A percentile compares a stretch with the other conserved stretches of the same genome.
phyloP scores from a whole-genome alignment of 1,140 invertebrate species.

The Pantala flavescens region DNA sequence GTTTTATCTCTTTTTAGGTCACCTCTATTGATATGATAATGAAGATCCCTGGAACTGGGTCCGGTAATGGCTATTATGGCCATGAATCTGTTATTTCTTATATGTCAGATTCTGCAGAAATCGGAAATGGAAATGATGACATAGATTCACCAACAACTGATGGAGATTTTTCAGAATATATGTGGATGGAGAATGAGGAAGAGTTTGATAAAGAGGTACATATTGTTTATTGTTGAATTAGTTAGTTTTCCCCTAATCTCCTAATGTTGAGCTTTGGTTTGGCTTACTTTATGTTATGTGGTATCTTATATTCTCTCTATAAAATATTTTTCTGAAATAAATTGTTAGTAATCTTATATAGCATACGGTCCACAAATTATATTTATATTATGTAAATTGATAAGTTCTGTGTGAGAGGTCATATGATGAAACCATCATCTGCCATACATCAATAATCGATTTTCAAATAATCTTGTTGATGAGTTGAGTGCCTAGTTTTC shows the following conservation, averaged over 20 bases:
- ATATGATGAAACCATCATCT: too few species aligned
- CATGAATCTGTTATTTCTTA: slow-evolving; percentile 40
- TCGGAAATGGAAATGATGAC: slow-evolving; percentile 36
- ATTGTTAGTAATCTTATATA: too few species aligned
- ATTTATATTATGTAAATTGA: too few species aligned
- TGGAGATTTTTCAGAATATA: slow-evolving; percentile 73
- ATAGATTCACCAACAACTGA: slow-evolving; percentile 43
- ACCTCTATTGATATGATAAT: slow-evolving; percentile 38
- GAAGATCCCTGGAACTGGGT: slow-evolving; percentile 42
- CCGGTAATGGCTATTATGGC: slow-evolving; percentile 41
- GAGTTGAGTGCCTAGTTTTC: too few species aligned
- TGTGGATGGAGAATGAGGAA: slow-evolving; percentile 87
- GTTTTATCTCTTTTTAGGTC: slow-evolving; percentile 1
- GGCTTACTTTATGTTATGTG: background rate
- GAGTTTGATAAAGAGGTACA: slow-evolving; percentile 75
- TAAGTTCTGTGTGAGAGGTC: too few species aligned
- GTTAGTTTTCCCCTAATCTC: background rate
- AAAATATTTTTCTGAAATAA: too few species aligned
- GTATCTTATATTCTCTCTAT: too few species aligned
- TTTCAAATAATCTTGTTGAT: too few species aligned
- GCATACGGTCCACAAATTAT: too few species aligned
- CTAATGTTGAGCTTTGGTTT: slow-evolving; percentile 17
- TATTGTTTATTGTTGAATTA: slow-evolving; percentile 10
- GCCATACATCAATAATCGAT: too few species aligned
- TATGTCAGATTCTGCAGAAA: slow-evolving; percentile 28